A percentile compares a stretch with the other conserved stretches of the same genome.
phyloP scores from a whole-genome alignment of 2,888 invertebrate species.

The Ophion costatus region DNA sequence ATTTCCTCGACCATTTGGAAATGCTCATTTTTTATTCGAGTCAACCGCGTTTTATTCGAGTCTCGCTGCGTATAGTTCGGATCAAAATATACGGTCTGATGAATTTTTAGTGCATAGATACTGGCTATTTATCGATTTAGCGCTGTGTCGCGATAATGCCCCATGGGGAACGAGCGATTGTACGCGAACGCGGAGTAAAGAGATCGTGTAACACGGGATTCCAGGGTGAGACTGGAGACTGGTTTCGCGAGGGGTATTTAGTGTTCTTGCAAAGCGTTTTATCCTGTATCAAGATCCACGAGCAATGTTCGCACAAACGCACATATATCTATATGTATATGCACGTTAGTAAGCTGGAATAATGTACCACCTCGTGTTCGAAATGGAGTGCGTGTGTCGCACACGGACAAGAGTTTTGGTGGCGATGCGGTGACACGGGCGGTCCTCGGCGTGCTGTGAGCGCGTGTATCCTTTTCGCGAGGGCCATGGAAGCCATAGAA shows the following conservation, averaged over 20 bases:
- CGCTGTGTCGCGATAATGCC: too few species aligned
- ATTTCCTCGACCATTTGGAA: too few species aligned
- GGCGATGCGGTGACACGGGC: conserved; percentile 20
- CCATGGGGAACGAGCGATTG: neutral
- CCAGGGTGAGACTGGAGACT: conserved; percentile 6
- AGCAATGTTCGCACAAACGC: neutral
- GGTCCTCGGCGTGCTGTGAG: conserved; percentile 20
- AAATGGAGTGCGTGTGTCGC: neutral
- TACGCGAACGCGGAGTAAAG: conserved; percentile 14
- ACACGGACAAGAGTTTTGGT: neutral
- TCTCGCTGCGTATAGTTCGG: too few species aligned
- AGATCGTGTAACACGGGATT: conserved; percentile 37
- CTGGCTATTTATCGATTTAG: neutral
- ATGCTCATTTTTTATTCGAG: too few species aligned
- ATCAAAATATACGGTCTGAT: too few species aligned
- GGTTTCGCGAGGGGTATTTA: neutral
- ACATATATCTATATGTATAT: too few species aligned
- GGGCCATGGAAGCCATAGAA: conserved; percentile 28
- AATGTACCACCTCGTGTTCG: conserved; percentile 23
- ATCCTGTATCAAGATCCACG: conserved; percentile 36
- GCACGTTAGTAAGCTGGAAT: neutral
- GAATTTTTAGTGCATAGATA: too few species aligned
- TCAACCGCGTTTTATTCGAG: too few species aligned
- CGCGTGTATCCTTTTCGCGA: conserved; percentile 10
- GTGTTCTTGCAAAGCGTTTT: conserved; percentile 34